Evolutionary conservation across 1,140 invertebrate species (phyloP).

Genomic region (Calliopsis andreniformis): DNA sequence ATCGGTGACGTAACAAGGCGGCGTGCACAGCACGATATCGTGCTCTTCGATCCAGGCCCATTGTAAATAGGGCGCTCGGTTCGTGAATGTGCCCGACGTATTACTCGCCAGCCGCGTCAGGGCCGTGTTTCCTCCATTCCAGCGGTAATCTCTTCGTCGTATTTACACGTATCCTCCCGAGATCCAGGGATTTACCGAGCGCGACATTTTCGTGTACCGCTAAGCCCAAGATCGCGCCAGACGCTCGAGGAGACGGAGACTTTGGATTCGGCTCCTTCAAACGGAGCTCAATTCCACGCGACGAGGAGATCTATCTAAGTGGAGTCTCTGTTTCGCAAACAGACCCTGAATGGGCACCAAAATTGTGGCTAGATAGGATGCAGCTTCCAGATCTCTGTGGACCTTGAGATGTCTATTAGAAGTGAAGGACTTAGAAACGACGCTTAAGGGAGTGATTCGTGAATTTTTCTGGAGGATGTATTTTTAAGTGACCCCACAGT

Average conservation of each 20-base stretch:
- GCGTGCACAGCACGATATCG: conserved; percentile 22
- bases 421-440: no score
- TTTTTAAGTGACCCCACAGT: no score
- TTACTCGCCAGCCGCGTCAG: no score
- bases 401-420: no score
- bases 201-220: conserved; percentile 16
- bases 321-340: neutral
- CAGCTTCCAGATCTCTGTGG: no score
- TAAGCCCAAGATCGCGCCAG: conserved; percentile 25
- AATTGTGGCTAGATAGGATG: no score
- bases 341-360: neutral
- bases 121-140: conserved; percentile 29
- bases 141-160: conserved; percentile 50
- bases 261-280: neutral
- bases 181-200: conserved; percentile 45
- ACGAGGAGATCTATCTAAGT: neutral
- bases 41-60: conserved; percentile 31
- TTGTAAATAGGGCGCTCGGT: conserved; percentile 45
- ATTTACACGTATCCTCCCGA: conserved; percentile 53
- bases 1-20: conserved; percentile 48
- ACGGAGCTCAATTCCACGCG: neutral
- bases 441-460: no score
- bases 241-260: conserved; percentile 2
- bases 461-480: no score
- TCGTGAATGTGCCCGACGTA: no score